Conservation (phyloP, 1,140 invertebrate genomes). For the Cyclargus thomasi region DNA sequence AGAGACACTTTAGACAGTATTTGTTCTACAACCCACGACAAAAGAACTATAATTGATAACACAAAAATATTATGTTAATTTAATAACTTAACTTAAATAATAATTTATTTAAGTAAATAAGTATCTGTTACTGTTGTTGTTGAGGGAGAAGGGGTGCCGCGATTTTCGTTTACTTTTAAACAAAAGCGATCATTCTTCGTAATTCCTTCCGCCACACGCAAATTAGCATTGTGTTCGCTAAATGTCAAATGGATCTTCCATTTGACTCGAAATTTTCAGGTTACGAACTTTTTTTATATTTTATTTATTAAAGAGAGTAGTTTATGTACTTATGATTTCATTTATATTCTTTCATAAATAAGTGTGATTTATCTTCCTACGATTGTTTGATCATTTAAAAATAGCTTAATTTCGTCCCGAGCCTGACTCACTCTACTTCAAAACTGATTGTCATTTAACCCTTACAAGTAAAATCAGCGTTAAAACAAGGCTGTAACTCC, state of each 20-base stretch:
- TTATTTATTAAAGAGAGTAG: no score
- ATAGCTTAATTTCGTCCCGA: background rate
- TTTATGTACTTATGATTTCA: no score
- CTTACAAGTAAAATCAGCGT: conserved; percentile 5
- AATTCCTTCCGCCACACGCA: background rate
- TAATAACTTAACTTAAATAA: no score
- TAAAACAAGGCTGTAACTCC: conserved; percentile 2
- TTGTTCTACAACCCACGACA: no score
- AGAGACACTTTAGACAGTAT: no score
- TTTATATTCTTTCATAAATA: no score
- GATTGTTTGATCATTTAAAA: background rate
- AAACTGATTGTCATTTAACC: background rate
- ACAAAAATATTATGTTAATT: no score
- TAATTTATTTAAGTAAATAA: no score
- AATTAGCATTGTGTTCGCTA: background rate
- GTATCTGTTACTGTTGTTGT: no score
- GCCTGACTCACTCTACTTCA: background rate
- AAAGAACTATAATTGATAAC: no score
- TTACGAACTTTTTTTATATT: no score
- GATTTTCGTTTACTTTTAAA: background rate
- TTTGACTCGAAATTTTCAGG: background rate
- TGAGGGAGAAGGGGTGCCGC: background rate
- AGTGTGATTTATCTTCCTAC: no score
- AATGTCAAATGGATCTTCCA: background rate
- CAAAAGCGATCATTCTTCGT: background rate